A percentile compares a stretch with the other conserved stretches of the same genome.
phyloP scores from a whole-genome alignment of 2,113 vertebrate genomes.

The Zosterops japonicus region DNA sequence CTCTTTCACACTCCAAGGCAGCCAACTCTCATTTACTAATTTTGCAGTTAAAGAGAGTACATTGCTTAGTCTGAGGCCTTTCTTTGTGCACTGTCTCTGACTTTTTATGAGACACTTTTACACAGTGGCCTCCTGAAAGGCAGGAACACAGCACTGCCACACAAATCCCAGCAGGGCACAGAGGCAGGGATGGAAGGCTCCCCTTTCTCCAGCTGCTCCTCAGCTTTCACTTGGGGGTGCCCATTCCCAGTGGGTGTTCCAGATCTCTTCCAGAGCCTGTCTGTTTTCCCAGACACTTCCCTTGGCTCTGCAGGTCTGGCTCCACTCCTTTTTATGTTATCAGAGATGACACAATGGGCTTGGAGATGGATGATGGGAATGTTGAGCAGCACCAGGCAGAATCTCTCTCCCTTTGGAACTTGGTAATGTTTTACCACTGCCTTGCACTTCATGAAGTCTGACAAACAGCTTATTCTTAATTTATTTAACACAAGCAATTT shows the following conservation, averaged over 20 bases:
- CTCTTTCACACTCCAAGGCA: neutral
- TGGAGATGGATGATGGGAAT: neutral
- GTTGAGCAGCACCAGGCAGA: neutral
- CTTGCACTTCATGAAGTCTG: neutral
- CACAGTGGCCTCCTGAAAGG: neutral
- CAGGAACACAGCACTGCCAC: neutral
- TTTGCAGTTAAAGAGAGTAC: neutral
- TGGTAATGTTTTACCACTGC: neutral
- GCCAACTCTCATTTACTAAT: neutral
- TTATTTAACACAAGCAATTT: neutral
- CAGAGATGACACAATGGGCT: neutral
- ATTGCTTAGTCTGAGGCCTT: neutral
- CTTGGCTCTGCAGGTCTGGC: neutral
- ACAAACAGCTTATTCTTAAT: neutral
- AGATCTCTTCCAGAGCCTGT: neutral
- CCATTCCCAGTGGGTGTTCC: neutral
- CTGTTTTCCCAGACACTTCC: neutral
- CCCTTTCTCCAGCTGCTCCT: neutral
- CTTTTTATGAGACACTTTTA: neutral
- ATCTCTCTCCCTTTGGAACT: neutral
- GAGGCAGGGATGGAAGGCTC: neutral
- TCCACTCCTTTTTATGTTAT: neutral
- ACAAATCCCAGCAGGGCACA: accelerated
- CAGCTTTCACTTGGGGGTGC: neutral
- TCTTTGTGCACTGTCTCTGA: neutral